Evolutionary conservation across 2,888 invertebrate genomes (phyloP).

Genomic region (Liopterus haemorrhoidalis): DNA sequence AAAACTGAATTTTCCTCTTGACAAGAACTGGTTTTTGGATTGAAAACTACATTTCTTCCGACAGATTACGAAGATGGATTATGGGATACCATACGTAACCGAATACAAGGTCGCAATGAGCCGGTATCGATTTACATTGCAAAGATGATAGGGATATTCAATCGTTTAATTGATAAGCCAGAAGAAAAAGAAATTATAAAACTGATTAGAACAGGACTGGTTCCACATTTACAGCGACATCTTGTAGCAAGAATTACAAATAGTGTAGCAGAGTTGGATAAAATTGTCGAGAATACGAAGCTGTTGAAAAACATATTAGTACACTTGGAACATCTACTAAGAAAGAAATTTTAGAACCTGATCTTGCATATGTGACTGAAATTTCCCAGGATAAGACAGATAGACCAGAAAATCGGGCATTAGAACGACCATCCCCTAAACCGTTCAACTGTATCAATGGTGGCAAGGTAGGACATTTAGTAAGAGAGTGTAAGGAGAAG

Average conservation of each 20-base stretch:
- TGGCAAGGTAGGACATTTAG: too few species aligned
- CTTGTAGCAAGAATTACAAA: constrained; percentile 11
- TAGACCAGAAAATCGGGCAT: too few species aligned
- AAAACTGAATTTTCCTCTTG: constrained; percentile 15
- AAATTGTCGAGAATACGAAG: too few species aligned
- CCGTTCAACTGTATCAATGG: too few species aligned
- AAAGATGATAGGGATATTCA: constrained; percentile 25
- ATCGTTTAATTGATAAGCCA: constrained; percentile 11
- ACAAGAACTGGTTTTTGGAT: constrained; percentile 15
- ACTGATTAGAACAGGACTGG: constrained; percentile 24
- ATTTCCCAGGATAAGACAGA: too few species aligned
- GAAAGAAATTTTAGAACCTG: too few species aligned
- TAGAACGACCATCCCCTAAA: too few species aligned
- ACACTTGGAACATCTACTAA: too few species aligned
- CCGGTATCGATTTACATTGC: constrained; percentile 24
- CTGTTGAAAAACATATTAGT: too few species aligned
- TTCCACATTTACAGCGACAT: constrained; percentile 14
- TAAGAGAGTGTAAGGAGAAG: neutral
- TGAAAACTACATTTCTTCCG: constrained; percentile 25
- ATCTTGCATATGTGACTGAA: too few species aligned
- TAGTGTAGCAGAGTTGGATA: constrained; percentile 11
- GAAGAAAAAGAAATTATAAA: constrained; percentile 18
- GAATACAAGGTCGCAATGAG: constrained; percentile 27
- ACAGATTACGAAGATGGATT: constrained; percentile 26
- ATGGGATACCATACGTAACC: constrained; percentile 22